Base-by-base conservation (phyloP, 1,140 invertebrate species). In the Caenorhabditis briggsae region DNA sequence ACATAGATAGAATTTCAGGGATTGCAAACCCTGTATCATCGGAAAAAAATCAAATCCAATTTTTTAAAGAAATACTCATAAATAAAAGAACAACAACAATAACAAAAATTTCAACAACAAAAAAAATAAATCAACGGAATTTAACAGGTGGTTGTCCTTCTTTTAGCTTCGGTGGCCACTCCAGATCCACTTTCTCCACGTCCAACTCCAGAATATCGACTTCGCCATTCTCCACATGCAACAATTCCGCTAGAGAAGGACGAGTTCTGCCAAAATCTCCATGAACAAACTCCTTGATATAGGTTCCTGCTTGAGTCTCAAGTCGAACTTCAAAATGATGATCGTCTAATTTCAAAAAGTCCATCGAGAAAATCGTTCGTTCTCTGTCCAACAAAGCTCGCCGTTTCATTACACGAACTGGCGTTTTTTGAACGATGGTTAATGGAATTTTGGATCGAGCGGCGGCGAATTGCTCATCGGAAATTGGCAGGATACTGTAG, bases 201-300 rank as follows among this genome's bases (percentile, higher is more conserved):
- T 94, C 94, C n/a, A 94, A 90, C 84, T 93, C 91, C 8, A 94
- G 86, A 87, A 94, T 94, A 88, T 94, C 94, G n/a, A 92, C 88
- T 50, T 83, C 56, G 84, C 91, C 82, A 91, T 92, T 91, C 56
- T 93, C 92, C 74, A 89, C 90, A 1, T 89, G 88, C 14, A 93
- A 87, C 14, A 94, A 55, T 5, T 90, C 90, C 18, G 90, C 89
- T 59, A 94, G 82, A 82, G 92, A 94, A 12, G 94, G 94, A n/a
- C 88, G 85, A 1, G 94, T 94, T 53, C 94, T 88, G 43, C 93
- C 93, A 90, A 94, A 93, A 89, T 94, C 94, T 46, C 93, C 92
- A 89, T 94, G 94, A 20, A 94, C 93, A 92, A 94, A 94, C 86
- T 94, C 93, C 88, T 94, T 90, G 18, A 90, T 88, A 59, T 91